Evolutionary conservation across 2,113 vertebrate species (phyloP).

Genomic region (Suncus etruscus): DNA sequence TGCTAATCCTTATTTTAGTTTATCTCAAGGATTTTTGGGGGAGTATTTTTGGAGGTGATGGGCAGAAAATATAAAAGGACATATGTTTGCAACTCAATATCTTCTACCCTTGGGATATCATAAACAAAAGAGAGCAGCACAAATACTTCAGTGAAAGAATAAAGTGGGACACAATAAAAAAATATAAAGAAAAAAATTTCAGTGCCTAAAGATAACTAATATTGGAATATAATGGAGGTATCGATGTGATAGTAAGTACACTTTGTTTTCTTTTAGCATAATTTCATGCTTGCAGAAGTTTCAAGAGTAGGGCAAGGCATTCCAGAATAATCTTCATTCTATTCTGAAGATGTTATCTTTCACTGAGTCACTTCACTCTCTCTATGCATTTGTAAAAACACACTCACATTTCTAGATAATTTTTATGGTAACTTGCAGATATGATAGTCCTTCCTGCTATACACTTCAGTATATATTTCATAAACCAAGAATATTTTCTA

Average conservation of each 20-base stretch:
- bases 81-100: slow-evolving; percentile 64
- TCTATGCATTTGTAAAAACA: background rate
- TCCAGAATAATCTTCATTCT: slow-evolving; percentile 1
- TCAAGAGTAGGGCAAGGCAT: slow-evolving; percentile 43
- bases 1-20: slow-evolving; percentile 69
- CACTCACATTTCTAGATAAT: background rate
- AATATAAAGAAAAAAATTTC: background rate
- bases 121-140: slow-evolving; percentile 35
- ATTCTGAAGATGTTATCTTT: background rate
- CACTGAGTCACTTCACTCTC: background rate
- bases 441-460: background rate
- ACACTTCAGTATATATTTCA: background rate
- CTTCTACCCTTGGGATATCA: slow-evolving; percentile 59
- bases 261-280: slow-evolving; percentile 29
- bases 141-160: slow-evolving; percentile 20
- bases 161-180: background rate
- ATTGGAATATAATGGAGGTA: background rate
- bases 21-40: slow-evolving; percentile 13
- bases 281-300: background rate
- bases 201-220: slow-evolving; percentile 33
- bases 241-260: background rate
- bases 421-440: slow-evolving; percentile 15
- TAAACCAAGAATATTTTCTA: slow-evolving; percentile 24
- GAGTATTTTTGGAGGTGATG: slow-evolving; percentile 42
- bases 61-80: slow-evolving; percentile 70